These are phyloP conservation scores for Glareola pratincola DNA, from an alignment of 2,113 vertebrate species.

Conservation along the genomic window DNA sequence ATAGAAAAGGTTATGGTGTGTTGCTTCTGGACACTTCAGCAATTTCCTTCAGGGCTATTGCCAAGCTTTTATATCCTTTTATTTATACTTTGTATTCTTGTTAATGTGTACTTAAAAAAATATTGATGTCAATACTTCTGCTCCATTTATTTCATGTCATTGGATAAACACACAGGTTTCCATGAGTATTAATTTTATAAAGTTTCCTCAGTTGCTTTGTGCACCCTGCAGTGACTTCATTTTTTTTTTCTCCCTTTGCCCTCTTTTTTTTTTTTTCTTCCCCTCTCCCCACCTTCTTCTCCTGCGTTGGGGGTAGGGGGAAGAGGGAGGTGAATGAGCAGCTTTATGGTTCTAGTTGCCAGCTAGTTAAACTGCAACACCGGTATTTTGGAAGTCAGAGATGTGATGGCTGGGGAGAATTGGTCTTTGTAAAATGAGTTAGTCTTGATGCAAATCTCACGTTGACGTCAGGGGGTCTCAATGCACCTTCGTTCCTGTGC, in stretches of 20 bases:
- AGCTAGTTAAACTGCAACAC: neutral
- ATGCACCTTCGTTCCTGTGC: neutral
- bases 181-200: neutral
- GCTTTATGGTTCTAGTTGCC: neutral
- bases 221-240: neutral
- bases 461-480: neutral
- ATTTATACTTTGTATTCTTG: constrained; percentile 35
- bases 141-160: constrained; percentile 50
- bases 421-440: neutral
- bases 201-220: neutral
- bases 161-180: neutral
- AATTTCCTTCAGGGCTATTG: constrained; percentile 36
- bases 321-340: neutral
- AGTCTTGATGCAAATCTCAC: neutral
- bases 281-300: too few relatives aligned
- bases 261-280: neutral
- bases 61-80: constrained; percentile 37
- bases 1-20: constrained; percentile 41
- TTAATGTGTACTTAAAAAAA: constrained; percentile 42
- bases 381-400: neutral
- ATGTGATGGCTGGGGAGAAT: neutral
- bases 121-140: constrained; percentile 32
- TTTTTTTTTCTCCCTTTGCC: neutral
- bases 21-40: constrained; percentile 55
- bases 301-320: neutral